These are phyloP conservation scores for Ia io DNA, from an alignment of 2,113 vertebrate genomes.

Conservation along the genomic window DNA sequence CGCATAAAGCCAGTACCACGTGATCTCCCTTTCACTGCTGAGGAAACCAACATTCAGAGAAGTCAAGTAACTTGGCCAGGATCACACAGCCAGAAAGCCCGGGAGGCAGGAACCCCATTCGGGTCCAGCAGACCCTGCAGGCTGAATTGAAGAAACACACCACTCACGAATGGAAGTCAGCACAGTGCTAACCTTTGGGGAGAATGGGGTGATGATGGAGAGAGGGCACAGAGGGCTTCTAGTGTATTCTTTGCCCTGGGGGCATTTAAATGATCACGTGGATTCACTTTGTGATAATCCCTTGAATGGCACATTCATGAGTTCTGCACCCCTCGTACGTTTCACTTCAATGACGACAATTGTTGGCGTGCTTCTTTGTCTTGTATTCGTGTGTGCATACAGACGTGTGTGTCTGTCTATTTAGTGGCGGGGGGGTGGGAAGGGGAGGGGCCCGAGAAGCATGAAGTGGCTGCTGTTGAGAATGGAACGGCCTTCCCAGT, in stretches of 20 bases:
- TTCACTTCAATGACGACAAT: neutral
- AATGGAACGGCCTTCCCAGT: neutral
- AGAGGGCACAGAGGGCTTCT: neutral
- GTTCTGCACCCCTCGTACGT: neutral
- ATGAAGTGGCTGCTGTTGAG: too few relatives aligned
- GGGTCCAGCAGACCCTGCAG: neutral
- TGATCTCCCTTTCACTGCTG: neutral
- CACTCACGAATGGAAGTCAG: neutral
- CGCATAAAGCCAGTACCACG: rapidly evolving
- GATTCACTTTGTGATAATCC: neutral
- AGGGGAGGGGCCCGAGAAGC: neutral
- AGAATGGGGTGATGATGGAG: neutral
- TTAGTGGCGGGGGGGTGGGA: neutral
- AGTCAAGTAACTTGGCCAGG: neutral
- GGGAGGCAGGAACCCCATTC: neutral
- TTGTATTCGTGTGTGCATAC: rapidly evolving
- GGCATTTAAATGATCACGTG: rapidly evolving
- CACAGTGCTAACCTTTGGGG: neutral
- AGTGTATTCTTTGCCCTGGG: neutral
- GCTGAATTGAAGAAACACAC: neutral
- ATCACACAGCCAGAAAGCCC: neutral
- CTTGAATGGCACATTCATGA: neutral
- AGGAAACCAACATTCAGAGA: neutral
- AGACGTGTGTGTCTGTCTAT: too few relatives aligned
- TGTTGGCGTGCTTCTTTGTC: neutral